A percentile compares a stretch with the other conserved stretches of the same genome.
These are phyloP conservation scores for Acanthiza pusilla DNA, from an alignment of 2,797 vertebrate genomes.

Conservation along the genomic window DNA sequence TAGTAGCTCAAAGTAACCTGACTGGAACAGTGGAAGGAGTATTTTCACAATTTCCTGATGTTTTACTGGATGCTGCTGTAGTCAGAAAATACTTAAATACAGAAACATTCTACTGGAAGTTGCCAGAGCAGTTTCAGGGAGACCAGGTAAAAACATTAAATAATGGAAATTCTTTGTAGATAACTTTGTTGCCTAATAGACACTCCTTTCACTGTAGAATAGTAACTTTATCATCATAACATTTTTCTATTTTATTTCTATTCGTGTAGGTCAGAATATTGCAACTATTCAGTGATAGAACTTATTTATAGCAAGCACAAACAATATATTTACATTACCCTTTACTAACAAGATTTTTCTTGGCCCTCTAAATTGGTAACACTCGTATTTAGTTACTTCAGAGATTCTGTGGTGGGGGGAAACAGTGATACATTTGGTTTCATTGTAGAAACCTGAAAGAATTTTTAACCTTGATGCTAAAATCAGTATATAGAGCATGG, in stretches of 20 bases:
- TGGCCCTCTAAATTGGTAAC: neutral
- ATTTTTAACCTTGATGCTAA: neutral
- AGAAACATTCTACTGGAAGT: constrained; percentile 87
- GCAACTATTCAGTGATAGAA: neutral
- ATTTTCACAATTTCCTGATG: constrained; percentile 76
- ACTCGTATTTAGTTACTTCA: neutral
- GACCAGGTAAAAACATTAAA: constrained; percentile 78
- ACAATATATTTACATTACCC: neutral
- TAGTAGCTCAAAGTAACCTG: constrained; percentile 84
- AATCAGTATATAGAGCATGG: neutral
- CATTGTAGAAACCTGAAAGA: neutral
- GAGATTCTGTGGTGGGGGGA: accelerated
- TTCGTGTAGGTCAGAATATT: neutral
- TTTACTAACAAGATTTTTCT: neutral
- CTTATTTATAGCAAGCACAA: neutral
- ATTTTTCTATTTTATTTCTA: neutral
- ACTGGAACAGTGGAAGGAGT: constrained; percentile 80
- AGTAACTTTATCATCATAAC: neutral
- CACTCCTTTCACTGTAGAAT: neutral
- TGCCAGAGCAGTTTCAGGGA: constrained; percentile 82
- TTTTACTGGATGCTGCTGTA: constrained; percentile 78
- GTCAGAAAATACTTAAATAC: constrained; percentile 67
- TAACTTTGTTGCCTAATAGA: neutral
- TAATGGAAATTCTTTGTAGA: neutral
- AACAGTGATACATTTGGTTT: neutral